Base-by-base conservation (phyloP, 2,113 vertebrate species). In the Rhineura floridana region DNA sequence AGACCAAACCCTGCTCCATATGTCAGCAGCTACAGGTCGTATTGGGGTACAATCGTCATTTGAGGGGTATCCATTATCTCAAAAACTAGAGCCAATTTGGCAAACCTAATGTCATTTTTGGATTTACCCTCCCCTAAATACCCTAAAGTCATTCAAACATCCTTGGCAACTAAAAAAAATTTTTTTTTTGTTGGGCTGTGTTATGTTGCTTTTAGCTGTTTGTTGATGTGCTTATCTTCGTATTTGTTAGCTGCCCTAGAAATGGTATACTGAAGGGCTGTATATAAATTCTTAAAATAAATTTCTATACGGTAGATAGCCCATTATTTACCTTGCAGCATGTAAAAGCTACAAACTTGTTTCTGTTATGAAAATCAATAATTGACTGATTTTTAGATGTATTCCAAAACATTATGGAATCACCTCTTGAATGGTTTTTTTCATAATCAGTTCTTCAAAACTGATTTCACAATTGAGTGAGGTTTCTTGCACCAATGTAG, bases 401-500 rank as follows among this genome's bases (percentile, higher is more conserved):
- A 89, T 76, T 76, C 59, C 86, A 77, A 91, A 92, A 63, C 59
- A 28, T 89, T 89, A 50, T 83, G 19, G 89, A 0, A 82, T 80
- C 88, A 84, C 77, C 62, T 19, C 48, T 83, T 46, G 28, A 33
- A 48, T 48, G 30, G 28, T 46, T 6, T 83, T 69, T 65, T 69
- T 67, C 28, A 30, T 82, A 28, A 12, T 10, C n/a, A 33, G 46
- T 69, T n/a, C 19, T 83, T 67, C 28, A 83, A 69, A 83, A 83
- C 63, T 67, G 39, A 2, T 15, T 33, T 12, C 28, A 21, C 39
- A 42, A 9, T 23, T 9, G 44, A 83, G 44, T 67, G 23, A 63
- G 3, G 4, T 63, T 42, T 63, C 70, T 36, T 73, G 44, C 3
- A 48, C 42, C 39, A 76, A 76, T 76, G 30, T 76, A 46, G 8